Evolutionary conservation across 2,797 vertebrate genomes (phyloP).

Genomic region (Sardinella longiceps): DNA sequence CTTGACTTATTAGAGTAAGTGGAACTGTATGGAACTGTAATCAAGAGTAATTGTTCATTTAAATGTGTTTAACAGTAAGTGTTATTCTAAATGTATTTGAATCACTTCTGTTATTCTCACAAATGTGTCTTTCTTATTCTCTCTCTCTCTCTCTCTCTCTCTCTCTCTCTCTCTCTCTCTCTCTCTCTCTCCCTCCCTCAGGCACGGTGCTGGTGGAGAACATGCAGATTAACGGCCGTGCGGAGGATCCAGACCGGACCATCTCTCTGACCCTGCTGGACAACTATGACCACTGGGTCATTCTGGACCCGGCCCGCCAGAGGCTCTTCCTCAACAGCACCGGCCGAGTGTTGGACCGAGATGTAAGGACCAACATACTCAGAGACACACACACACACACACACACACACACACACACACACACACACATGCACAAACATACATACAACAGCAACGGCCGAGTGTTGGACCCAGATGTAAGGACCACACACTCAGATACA

Average conservation of each 20-base stretch:
- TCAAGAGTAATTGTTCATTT: too few relatives aligned
- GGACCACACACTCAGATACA: too few relatives aligned
- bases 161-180: background rate
- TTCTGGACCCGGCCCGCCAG: constrained; percentile 81
- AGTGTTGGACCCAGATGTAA: too few relatives aligned
- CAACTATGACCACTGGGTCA: constrained; percentile 84
- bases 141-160: background rate
- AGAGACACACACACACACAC: too few relatives aligned
- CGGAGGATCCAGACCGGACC: constrained; percentile 78
- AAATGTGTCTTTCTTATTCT: background rate
- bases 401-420: background rate
- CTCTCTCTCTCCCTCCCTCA: constrained; percentile 48
- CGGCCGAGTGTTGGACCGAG: constrained; percentile 82
- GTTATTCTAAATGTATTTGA: background rate
- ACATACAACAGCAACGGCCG: too few relatives aligned
- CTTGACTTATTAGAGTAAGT: too few relatives aligned
- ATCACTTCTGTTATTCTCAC: too few relatives aligned
- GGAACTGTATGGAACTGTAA: too few relatives aligned
- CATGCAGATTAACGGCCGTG: constrained; percentile 86
- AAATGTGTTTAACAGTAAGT: too few relatives aligned
- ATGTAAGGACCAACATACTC: constrained; percentile 70
- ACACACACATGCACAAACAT: too few relatives aligned
- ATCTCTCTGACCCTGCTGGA: constrained; percentile 82
- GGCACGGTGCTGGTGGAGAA: constrained; percentile 87
- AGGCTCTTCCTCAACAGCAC: constrained; percentile 85